Base-by-base conservation (phyloP, 1,140 invertebrate genomes). In the Diorhabda sublineata region DNA sequence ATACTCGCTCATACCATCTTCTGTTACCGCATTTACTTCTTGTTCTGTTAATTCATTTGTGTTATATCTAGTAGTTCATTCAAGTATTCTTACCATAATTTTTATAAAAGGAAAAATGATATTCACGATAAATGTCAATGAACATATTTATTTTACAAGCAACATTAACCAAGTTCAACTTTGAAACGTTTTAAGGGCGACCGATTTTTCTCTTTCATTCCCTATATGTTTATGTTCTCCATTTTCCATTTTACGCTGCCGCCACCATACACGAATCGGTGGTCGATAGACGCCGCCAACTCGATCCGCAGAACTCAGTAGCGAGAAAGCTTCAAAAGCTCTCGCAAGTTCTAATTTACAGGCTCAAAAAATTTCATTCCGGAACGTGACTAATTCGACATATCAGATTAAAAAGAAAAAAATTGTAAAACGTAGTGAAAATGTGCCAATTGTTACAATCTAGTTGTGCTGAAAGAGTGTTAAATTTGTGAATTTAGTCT, bases 311-410 rank as follows among this genome's bases (percentile, higher is more conserved):
- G 47, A n/a, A 52, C 47, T 52, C 47, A 52, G 47, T 52, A 52
- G 47, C n/a, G 47, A 52, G 47, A 52, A 52, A 52, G 47, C 47
- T 52, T n/a, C 47, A 52, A 52, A 52, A 52, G 47, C 47, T 52
- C 47, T 52, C 47, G 47, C 47, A 52, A 52, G 47, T 52, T 52
- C 26, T 8, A 52, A 52, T 52, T 52, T 52, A 6, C 47, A 52
- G 4, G 47, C 47, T 8, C 26, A 26, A 26, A 26, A 26, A 26
- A 26, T 26, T 52, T 52, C 47, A 52, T 0, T 8, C n/a, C 47
- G 47, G 47, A 52, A 52, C 47, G 47, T n/a, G 47, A 6, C n/a
- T 52, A 8, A 52, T 52, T 52, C 47, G 47, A n/a, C 6, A 52
- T 52, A 8, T 2, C n/a, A 52, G 6, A 8, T 52, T 52, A 8